These are phyloP conservation scores for Lagopus leucura DNA, from an alignment of 2,113 vertebrate genomes.

Conservation along the genomic window DNA sequence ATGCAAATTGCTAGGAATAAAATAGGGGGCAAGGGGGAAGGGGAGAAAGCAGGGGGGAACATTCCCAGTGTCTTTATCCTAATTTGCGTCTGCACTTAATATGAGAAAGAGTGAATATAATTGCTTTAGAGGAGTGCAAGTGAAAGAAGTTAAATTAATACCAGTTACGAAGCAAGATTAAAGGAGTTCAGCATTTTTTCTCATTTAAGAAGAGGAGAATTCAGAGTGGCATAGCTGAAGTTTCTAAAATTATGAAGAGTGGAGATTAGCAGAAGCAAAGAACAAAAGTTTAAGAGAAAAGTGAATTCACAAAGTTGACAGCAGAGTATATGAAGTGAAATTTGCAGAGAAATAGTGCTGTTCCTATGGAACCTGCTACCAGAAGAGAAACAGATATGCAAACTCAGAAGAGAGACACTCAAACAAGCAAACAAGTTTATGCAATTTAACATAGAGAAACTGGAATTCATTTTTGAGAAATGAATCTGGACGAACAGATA, in stretches of 20 bases:
- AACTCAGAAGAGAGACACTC: neutral
- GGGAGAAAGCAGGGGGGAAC: too few species aligned
- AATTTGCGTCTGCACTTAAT: conserved; percentile 62
- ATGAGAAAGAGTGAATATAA: conserved; percentile 14
- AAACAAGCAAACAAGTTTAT: neutral
- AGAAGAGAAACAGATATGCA: neutral
- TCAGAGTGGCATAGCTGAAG: conserved; percentile 22
- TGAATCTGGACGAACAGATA: neutral
- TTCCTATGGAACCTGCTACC: neutral
- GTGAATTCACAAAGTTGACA: neutral
- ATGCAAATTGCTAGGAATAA: conserved; percentile 41
- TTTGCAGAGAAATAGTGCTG: neutral
- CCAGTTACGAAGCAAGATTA: conserved; percentile 32
- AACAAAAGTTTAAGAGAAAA: neutral
- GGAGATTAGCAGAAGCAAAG: conserved; percentile 8
- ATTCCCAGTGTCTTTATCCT: conserved; percentile 24
- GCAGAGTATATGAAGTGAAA: neutral
- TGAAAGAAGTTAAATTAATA: conserved; percentile 50
- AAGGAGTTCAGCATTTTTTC: neutral
- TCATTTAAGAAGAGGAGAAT: conserved; percentile 36
- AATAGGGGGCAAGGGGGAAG: neutral
- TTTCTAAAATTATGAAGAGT: conserved; percentile 16
- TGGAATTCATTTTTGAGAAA: neutral
- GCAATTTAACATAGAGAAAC: neutral
- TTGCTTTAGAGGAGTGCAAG: conserved; percentile 32